Evolutionary conservation across 2,113 vertebrate species (phyloP), one percentile per base, ranked within the genome.

Genomic region (Eubucco bourcierii): DNA sequence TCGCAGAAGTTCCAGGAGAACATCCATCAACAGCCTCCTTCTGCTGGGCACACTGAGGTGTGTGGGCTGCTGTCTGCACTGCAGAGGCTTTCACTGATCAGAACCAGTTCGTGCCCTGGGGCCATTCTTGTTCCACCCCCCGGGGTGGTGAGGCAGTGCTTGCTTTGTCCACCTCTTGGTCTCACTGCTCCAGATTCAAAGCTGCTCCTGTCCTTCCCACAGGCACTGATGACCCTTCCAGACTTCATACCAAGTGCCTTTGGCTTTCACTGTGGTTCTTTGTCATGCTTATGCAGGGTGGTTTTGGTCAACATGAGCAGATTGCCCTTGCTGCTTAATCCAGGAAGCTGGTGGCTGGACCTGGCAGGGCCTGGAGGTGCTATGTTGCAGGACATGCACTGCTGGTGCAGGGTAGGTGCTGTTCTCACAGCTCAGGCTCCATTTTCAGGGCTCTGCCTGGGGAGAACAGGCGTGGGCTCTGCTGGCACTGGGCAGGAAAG

Each of bases 151-250:
- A 46, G 58, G 17, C 23, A 58, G 70, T 39, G 71, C 24, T 72
- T 93, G 73, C 77, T 75, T 85, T 86, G 71, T 88, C 71, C 84
- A 90, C 83, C 44, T 79, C 84, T 65, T 75, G n/a, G 63, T 88
- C 80, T 72, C 19, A 3, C 70, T 78, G 80, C 80, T 88, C 74
- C 27, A 34, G 79, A 74, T 64, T 76, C 21, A 58, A 86, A 58
- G 65, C 39, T 39, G 7, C 29, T 80, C 8, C 9, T 50, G 63
- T 82, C 86, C 74, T 93, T 92, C 74, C 67, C 59, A 73, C 74
- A 95, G 46, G 79, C 59, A 56, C 88, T 37, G 74, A 78, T 84
- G 83, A 90, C 86, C 58, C 90, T 93, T 94, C 58, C 83, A 73
- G 66, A 47, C 56, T 72, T 90, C 28, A 1, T 14, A 19, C 44